These are phyloP conservation scores for Thamnophis elegans DNA, from an alignment of 2,797 vertebrate species.

Conservation along the genomic window DNA sequence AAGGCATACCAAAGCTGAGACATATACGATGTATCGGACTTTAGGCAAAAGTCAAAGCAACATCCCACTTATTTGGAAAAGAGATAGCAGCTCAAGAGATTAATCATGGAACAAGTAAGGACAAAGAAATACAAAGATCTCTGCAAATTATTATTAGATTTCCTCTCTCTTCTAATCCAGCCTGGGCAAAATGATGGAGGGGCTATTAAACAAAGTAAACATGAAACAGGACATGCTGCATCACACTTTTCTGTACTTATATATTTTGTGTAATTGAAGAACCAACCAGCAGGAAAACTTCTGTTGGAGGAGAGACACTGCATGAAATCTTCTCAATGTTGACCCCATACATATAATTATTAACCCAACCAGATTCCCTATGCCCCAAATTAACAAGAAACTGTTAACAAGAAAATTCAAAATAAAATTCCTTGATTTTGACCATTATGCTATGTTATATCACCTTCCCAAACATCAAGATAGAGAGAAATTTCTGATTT, in stretches of 20 bases:
- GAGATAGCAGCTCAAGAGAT: background rate
- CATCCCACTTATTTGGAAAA: background rate
- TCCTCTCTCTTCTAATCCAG: background rate
- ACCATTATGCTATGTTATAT: background rate
- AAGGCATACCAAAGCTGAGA: background rate
- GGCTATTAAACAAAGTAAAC: background rate
- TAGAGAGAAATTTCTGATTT: background rate
- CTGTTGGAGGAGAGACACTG: background rate
- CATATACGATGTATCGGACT: background rate
- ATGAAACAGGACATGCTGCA: background rate
- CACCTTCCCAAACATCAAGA: background rate
- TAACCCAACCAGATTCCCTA: background rate
- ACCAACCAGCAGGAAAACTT: background rate
- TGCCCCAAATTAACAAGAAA: background rate
- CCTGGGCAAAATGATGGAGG: background rate
- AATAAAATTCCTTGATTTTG: background rate
- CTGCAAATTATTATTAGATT: background rate
- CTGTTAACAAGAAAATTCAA: background rate
- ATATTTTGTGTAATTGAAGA: background rate
- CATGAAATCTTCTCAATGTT: background rate
- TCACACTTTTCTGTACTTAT: background rate
- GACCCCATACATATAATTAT: background rate
- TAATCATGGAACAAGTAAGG: background rate
- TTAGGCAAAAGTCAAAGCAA: background rate
- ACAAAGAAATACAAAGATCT: background rate